Evolutionary conservation across 2,797 vertebrate species (phyloP).

Genomic region (Dendrocincla tyrannina): DNA sequence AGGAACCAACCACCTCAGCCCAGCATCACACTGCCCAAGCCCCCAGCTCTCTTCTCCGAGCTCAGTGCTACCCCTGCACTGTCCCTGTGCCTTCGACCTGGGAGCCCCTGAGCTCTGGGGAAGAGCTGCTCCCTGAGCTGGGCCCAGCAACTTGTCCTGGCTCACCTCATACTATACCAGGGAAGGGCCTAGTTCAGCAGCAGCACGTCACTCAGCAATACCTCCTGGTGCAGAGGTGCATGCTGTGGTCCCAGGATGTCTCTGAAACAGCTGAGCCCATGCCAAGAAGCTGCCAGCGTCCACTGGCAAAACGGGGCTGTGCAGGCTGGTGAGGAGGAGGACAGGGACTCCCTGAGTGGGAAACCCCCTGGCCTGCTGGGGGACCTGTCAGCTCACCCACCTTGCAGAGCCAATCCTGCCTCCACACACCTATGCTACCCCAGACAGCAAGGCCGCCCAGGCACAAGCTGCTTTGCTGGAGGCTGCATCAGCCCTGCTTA

Average conservation of each 20-base stretch:
- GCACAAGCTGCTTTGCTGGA: constrained; percentile 11
- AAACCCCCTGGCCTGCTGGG: background rate
- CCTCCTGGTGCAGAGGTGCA: background rate
- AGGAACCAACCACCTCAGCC: background rate
- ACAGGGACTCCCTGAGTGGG: background rate
- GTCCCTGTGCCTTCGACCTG: accelerated
- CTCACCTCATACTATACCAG: background rate
- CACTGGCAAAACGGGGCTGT: background rate
- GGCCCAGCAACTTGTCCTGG: accelerated
- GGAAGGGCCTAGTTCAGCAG: background rate
- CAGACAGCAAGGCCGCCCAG: background rate
- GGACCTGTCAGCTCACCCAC: background rate
- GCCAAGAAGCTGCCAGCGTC: background rate
- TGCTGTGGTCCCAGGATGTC: accelerated
- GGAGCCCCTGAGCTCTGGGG: background rate
- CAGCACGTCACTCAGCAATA: background rate
- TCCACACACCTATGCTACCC: background rate
- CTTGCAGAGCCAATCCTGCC: background rate
- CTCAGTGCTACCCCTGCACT: accelerated
- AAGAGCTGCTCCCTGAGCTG: background rate
- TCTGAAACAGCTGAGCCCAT: accelerated
- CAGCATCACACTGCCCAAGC: accelerated
- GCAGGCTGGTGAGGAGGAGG: accelerated
- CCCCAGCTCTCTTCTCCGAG: background rate
- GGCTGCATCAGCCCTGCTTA: background rate